These are phyloP conservation scores for Eubasilissa regina DNA, from an alignment of 1,140 invertebrate genomes.

Conservation along the genomic window DNA sequence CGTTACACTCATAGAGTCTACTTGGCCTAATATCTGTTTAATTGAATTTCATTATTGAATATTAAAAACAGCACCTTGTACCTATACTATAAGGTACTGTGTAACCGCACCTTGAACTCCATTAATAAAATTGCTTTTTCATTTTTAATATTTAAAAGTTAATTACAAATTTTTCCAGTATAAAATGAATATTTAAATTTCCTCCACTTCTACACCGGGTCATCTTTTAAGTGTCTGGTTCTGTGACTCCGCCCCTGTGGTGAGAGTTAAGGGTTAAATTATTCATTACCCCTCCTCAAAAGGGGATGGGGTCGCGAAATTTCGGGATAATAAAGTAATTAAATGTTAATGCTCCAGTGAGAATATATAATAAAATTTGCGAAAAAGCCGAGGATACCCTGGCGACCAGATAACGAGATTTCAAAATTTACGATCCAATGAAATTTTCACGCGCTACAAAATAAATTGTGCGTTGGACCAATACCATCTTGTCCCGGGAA, in stretches of 20 bases:
- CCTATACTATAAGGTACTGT: too few relatives aligned
- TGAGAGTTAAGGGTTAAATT: constrained; percentile 40
- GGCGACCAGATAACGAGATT: constrained; percentile 52
- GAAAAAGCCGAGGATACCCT: constrained; percentile 14
- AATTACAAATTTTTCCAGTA: too few relatives aligned
- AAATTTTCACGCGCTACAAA: constrained; percentile 52
- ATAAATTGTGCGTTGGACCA: constrained; percentile 48
- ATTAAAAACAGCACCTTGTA: too few relatives aligned
- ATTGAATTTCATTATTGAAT: too few relatives aligned
- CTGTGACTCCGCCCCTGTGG: constrained; percentile 20
- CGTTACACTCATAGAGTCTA: too few relatives aligned
- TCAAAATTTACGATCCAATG: constrained; percentile 55
- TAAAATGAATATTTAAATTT: too few relatives aligned
- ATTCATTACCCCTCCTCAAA: constrained; percentile 36
- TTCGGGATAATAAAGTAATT: constrained; percentile 59
- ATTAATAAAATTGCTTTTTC: too few relatives aligned
- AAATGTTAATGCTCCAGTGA: constrained; percentile 56
- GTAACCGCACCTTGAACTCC: too few relatives aligned
- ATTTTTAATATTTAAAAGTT: too few relatives aligned
- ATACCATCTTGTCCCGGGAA: constrained; percentile 15
- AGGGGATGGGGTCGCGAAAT: constrained; percentile 22
- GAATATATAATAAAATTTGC: constrained; percentile 33
- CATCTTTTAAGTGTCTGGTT: too few relatives aligned
- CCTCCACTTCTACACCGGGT: too few relatives aligned
- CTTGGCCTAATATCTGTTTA: too few relatives aligned